Conservation (phyloP, 2,113 vertebrate genomes). For the Hydrochoerus hydrochaeris region DNA sequence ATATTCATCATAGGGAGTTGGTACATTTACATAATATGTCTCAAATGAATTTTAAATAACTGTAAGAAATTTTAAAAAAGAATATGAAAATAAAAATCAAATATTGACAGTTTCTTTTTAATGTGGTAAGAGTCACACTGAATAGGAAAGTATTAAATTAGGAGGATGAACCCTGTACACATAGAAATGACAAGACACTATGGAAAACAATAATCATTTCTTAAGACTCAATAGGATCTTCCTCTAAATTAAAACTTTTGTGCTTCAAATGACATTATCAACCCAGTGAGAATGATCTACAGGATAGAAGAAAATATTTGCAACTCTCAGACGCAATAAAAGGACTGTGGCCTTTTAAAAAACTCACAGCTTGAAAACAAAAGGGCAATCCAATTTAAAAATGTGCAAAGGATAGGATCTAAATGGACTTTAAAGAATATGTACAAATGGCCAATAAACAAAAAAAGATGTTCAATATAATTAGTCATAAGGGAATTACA, state of each 20-base stretch:
- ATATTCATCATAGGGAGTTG: not conserved
- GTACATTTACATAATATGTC: not conserved
- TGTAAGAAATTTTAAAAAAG: not conserved
- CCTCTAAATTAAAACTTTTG: constrained; percentile 1
- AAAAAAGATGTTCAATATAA: not conserved
- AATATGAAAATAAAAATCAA: constrained; percentile 45
- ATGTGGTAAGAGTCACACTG: not conserved
- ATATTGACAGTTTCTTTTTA: not conserved
- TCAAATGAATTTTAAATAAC: constrained; percentile 32
- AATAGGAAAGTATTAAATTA: not conserved
- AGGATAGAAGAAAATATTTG: constrained; percentile 10
- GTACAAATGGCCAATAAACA: not conserved
- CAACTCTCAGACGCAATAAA: not conserved
- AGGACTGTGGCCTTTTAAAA: not conserved
- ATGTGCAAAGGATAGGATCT: not conserved
- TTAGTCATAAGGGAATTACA: not conserved
- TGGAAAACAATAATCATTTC: not conserved
- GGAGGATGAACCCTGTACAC: not conserved
- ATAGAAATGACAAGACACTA: not conserved
- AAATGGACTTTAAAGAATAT: constrained; percentile 31
- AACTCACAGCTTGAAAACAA: constrained; percentile 40
- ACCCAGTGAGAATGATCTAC: constrained; percentile 44
- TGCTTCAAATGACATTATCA: not conserved
- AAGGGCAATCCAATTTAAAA: constrained; percentile 41
- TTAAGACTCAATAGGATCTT: constrained; percentile 16